Evolutionary conservation across 2,888 invertebrate genomes (phyloP), one percentile per base, ranked within the genome.

Genomic region (Hydrotaea diabolus): DNA sequence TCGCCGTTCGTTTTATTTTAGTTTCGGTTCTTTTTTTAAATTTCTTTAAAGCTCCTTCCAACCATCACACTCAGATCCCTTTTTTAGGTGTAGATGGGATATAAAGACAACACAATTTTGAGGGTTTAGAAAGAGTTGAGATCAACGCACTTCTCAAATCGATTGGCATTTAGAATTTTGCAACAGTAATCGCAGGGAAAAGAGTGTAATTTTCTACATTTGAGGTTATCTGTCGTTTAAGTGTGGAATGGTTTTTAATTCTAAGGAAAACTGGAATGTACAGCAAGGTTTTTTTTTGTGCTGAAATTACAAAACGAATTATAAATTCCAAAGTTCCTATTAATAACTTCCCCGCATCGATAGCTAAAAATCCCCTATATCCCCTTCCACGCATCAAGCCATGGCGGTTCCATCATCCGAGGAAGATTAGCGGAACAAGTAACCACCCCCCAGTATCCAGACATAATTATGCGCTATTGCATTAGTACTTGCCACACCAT

Each of bases 81-180:
- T 13, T 49, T 49, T 49, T 13, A 15, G 13, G 1, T 1, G 26
- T 3, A 62, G 31, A 62, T 62, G 62, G 62, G 31, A 4, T 31
- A 62, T 62, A 31, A 62, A 31, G 62, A 62, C 62, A 62, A 62
- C 31, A 31, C n/a, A n/a, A n/a, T 31, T 62, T 62, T n/a, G 23
- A 13, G 2, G 62, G n/a, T 62, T n/a, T 23, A 31, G 36, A 62
- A 62, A 31, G 62, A 62, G 62, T 62, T 31, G 62, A 62, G 62
- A 62, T 62, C 13, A 62, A 62, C 31, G n/a, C 26, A 62, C 31
- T 36, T n/a, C 62, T 31, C 31, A 62, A 31, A 31, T 62, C 31
- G 62, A 62, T 62, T 9, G 31, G 26, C 62, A 62, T 62, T 62
- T 26, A 39, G 62, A 62, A 62, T 2, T 62, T 31, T 31, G 15